Conservation (phyloP, 1,140 invertebrate genomes). For the Daktulosphaira vitifoliae region DNA sequence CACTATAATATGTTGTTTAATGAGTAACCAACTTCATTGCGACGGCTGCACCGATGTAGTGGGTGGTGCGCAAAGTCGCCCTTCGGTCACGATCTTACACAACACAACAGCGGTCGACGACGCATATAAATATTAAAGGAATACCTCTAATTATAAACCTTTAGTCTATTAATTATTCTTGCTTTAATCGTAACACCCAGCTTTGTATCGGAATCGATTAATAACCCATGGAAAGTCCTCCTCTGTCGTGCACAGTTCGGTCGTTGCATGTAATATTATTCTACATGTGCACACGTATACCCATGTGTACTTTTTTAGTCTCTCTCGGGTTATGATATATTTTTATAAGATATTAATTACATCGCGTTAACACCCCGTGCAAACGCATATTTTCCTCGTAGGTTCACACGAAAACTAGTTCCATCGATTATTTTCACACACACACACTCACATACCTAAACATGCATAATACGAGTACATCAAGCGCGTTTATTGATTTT, state of each 20-base stretch:
- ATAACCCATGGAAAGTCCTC: constrained; percentile 15
- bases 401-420: constrained; percentile 34
- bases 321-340: no score
- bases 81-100: constrained; percentile 30
- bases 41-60: no score
- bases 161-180: constrained; percentile 33
- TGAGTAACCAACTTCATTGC: no score
- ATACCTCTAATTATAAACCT: constrained; percentile 30
- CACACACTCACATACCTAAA: no score
- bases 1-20: no score
- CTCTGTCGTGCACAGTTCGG: not conserved
- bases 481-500: no score
- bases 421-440: constrained; percentile 1
- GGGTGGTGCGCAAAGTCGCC: constrained; percentile 29
- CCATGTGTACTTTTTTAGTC: no score
- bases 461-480: no score
- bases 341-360: constrained; percentile 26
- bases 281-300: no score
- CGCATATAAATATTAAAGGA: not conserved
- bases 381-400: constrained; percentile 1
- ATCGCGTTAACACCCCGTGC: constrained; percentile 27
- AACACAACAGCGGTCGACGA: constrained; percentile 5
- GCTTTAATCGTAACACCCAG: constrained; percentile 32
- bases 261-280: no score
- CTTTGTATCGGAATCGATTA: constrained; percentile 29